Evolutionary conservation across 2,888 invertebrate species (phyloP).

Genomic region (Stegophylla sp.): DNA sequence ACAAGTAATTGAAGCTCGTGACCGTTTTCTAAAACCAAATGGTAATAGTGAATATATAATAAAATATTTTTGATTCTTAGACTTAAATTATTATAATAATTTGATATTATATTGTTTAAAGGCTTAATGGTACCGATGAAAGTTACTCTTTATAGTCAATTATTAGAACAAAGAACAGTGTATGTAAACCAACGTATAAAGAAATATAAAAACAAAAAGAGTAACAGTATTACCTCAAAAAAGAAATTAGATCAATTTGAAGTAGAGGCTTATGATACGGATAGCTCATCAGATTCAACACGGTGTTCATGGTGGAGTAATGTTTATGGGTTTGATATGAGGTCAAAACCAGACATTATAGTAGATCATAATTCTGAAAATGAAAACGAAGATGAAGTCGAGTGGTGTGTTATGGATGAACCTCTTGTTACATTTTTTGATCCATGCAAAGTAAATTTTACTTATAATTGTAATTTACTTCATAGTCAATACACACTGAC

Average conservation of each 20-base stretch:
- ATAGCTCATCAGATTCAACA: constrained; percentile 21
- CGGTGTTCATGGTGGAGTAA: constrained; percentile 31
- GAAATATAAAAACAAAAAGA: background rate
- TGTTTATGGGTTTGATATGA: constrained; percentile 54
- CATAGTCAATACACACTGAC: too few relatives aligned
- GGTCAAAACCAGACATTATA: background rate
- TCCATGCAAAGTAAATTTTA: constrained; percentile 32
- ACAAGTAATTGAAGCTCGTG: constrained; percentile 35
- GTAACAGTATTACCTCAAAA: background rate
- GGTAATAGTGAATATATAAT: constrained; percentile 5
- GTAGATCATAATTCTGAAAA: background rate
- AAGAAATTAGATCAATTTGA: background rate
- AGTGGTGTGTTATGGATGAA: constrained; percentile 25
- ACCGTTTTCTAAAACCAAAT: constrained; percentile 34
- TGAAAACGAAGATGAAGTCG: background rate
- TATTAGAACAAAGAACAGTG: constrained; percentile 14
- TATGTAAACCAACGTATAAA: constrained; percentile 22
- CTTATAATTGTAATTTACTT: too few relatives aligned
- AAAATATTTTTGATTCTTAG: background rate
- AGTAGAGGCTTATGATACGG: background rate
- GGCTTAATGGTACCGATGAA: constrained; percentile 32
- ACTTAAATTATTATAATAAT: background rate
- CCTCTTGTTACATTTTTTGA: constrained; percentile 23
- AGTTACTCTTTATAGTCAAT: constrained; percentile 29
- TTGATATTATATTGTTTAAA: background rate